Evolutionary conservation across 2,113 vertebrate species (phyloP), one percentile per base, ranked within the genome.

Genomic region (Clarias batrachus): DNA sequence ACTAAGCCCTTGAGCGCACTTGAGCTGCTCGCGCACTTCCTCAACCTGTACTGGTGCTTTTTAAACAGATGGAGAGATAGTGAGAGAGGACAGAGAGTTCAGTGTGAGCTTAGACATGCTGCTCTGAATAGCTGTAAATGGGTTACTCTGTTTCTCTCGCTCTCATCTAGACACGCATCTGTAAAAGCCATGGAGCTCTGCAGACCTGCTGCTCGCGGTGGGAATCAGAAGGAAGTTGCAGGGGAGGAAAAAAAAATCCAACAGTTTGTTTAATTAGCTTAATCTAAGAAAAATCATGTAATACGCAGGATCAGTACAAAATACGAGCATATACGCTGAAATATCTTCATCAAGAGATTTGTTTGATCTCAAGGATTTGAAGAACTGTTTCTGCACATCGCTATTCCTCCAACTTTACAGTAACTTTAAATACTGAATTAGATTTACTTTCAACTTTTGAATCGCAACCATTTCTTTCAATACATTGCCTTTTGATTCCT

Each of bases 41-140:
- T 74, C 68, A 19, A 74, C 57, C 33, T 25, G 56, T 62, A n/a
- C 6, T n/a, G 37, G 54, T 14, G 56, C 11, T 25, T 25, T 84
- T 84, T 84, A 84, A 60, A 84, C 70, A 84, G 82, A 84, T 62
- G 33, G 19, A 60, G 56, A 74, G 83, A 74, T 74, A 41, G 70
- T 7, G 82, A n/a, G 30, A 60, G 65, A 83, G 82, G 66, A 66
- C 81, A 57, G 59, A 16, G 82, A 41, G 66, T 84, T 84, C 70
- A 84, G 66, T n/a, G 54, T 73, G 41, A 73, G n/a, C 78, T 60
- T 80, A 71, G 37, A 71, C 27, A 60, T 13, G 52, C 66, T 57
- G 68, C 54, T 84, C 82, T 33, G 21, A 71, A 70, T 37, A 66
- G 81, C 60, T 68, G 54, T 54, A 56, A 56, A 56, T 48, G 48